phyloP scores from a whole-genome alignment of 2,888 invertebrate genomes.

The Lithophane semibrunnea region DNA sequence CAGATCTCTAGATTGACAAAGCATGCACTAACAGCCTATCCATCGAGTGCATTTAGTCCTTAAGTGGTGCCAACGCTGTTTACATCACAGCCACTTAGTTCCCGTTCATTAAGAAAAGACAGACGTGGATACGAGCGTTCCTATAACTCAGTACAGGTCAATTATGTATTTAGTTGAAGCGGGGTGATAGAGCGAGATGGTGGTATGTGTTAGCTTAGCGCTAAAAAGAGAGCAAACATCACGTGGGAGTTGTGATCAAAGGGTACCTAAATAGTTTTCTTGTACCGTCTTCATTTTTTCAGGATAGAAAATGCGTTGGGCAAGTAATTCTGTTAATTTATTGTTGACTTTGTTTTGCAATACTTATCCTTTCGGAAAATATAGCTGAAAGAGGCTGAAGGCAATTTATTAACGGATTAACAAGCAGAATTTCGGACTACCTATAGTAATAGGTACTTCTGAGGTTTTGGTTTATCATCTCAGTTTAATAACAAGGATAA shows the following conservation, averaged over 20 bases:
- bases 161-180: constrained; percentile 50
- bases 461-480: neutral
- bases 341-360: constrained; percentile 12
- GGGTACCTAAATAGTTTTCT: neutral
- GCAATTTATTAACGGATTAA: neutral
- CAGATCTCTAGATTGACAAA: constrained; percentile 15
- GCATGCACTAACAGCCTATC: constrained; percentile 15
- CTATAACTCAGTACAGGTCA: constrained; percentile 39
- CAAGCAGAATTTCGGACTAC: neutral
- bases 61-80: constrained; percentile 47
- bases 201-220: neutral
- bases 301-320: constrained; percentile 3
- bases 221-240: constrained; percentile 31
- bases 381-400: neutral
- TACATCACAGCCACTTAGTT: constrained; percentile 52
- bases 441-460: neutral
- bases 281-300: constrained; percentile 14
- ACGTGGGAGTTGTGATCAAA: constrained; percentile 9
- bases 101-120: constrained; percentile 46
- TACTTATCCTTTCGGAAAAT: neutral
- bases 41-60: constrained; percentile 35
- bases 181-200: constrained; percentile 17
- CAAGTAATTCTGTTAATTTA: constrained; percentile 23
- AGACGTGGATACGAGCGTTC: constrained; percentile 31
- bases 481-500: neutral